phyloP scores from a whole-genome alignment of 2,888 invertebrate species.

The Rhingia rostrata region DNA sequence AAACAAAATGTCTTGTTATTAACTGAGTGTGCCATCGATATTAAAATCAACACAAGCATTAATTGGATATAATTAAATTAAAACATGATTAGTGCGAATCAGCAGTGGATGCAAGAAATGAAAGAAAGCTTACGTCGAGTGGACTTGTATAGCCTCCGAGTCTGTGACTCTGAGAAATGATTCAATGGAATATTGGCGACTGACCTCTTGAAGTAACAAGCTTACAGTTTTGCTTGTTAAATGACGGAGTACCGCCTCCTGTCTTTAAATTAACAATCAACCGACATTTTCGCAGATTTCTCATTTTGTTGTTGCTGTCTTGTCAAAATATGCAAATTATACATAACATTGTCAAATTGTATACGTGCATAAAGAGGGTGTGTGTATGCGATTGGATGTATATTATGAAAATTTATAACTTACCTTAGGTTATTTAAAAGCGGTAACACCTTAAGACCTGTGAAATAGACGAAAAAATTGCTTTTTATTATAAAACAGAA shows the following conservation, averaged over 20 bases:
- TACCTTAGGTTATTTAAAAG: conserved; percentile 93
- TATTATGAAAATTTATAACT: conserved; percentile 80
- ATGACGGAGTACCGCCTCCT: conserved; percentile 57
- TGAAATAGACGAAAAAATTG: conserved; percentile 44
- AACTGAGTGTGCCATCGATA: conserved; percentile 50
- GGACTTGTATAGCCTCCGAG: neutral
- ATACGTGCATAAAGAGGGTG: conserved; percentile 29
- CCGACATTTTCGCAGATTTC: conserved; percentile 18
- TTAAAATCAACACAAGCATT: conserved; percentile 51
- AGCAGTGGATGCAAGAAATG: conserved; percentile 17
- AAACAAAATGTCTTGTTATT: conserved; percentile 20
- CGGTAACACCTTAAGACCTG: conserved; percentile 94
- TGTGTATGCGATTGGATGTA: conserved; percentile 8
- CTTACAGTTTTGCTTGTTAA: conserved; percentile 36
- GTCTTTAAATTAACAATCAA: conserved; percentile 34
- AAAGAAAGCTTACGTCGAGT: conserved; percentile 12
- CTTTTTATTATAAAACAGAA: conserved; percentile 12
- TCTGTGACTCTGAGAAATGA: conserved; percentile 27
- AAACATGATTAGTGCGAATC: conserved; percentile 48
- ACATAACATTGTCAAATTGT: conserved; percentile 18
- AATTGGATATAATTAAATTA: conserved; percentile 56
- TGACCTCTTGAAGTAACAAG: conserved; percentile 48
- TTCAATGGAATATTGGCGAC: conserved; percentile 25
- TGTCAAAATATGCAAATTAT: conserved; percentile 50
- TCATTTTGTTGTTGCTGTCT: neutral